Evolutionary conservation across 2,888 invertebrate species (phyloP).

Genomic region (Imbricaverruca yamaguchii): DNA sequence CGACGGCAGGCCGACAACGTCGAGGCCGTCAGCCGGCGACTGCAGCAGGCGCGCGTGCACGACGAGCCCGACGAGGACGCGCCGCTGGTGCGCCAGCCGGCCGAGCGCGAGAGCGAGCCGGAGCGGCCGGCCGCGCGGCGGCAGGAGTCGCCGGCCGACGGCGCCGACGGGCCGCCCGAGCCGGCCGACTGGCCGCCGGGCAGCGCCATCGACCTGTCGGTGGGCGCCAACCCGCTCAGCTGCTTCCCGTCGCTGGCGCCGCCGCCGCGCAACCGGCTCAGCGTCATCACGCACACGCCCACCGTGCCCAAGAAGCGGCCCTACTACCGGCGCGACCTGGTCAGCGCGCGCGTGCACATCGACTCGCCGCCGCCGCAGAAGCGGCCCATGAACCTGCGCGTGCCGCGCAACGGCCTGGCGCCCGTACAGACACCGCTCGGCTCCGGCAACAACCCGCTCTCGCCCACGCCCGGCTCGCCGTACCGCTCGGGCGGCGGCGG

Average conservation of each 20-base stretch:
- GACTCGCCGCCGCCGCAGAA: slow-evolving; percentile 21
- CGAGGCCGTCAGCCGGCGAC: slow-evolving; percentile 5
- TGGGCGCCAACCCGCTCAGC: slow-evolving; percentile 7
- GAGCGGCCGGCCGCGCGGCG: neutral
- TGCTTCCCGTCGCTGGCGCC: slow-evolving; percentile 19
- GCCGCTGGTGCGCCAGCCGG: neutral
- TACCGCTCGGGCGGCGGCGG: slow-evolving; percentile 13
- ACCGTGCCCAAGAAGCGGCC: slow-evolving; percentile 20
- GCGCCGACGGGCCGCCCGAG: neutral
- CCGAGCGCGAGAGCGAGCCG: neutral
- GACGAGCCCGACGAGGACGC: neutral
- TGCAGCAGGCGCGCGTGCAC: neutral
- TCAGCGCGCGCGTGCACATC: slow-evolving; percentile 14
- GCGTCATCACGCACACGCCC: slow-evolving; percentile 15
- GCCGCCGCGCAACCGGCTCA: neutral
- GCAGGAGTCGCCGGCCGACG: neutral
- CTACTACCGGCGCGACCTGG: slow-evolving; percentile 13
- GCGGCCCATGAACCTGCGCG: neutral
- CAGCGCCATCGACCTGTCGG: slow-evolving; percentile 20
- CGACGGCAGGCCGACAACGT: slow-evolving; percentile 12
- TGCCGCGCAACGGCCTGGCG: neutral
- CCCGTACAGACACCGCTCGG: slow-evolving; percentile 4
- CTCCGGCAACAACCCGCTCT: neutral
- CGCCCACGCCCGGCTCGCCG: slow-evolving; percentile 5
- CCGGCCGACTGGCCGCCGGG: neutral